A percentile compares a stretch with the other conserved stretches of the same genome.
Evolutionary conservation across 2,888 invertebrate genomes (phyloP).

Genomic region (Tuberolachnus salignus): DNA sequence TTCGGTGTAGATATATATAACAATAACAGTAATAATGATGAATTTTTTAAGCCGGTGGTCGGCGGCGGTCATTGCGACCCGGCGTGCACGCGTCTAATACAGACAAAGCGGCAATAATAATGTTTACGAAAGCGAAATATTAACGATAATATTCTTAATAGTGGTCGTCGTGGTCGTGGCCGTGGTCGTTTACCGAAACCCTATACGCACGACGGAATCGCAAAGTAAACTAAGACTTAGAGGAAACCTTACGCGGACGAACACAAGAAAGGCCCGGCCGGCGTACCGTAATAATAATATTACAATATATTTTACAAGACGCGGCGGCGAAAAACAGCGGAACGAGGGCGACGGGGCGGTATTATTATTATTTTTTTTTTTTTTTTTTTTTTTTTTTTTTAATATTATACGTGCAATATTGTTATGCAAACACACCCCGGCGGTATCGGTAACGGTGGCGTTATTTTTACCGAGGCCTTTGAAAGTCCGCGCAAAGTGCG

Average conservation of each 20-base stretch:
- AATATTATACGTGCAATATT: too few relatives aligned
- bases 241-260: slow-evolving; percentile 42
- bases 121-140: slow-evolving; percentile 34
- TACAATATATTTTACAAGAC: not conserved
- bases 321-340: not conserved
- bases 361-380: not conserved
- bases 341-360: not conserved
- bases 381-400: too few relatives aligned
- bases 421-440: slow-evolving; percentile 1
- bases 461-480: slow-evolving; percentile 26
- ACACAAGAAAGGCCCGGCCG: slow-evolving; percentile 38
- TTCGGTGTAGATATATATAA: too few relatives aligned
- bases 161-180: slow-evolving; percentile 26
- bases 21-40: too few relatives aligned
- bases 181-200: slow-evolving; percentile 48
- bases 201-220: slow-evolving; percentile 26
- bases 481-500: not conserved
- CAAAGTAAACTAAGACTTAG: slow-evolving; percentile 56
- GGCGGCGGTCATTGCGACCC: too few relatives aligned
- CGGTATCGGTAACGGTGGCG: slow-evolving; percentile 4
- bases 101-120: not conserved
- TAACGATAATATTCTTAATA: slow-evolving; percentile 20
- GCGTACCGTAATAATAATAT: slow-evolving; percentile 27
- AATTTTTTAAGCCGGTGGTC: too few relatives aligned
- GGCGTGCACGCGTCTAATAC: too few relatives aligned